Conservation (phyloP, 2,797 vertebrate genomes). For the Chaetophractus vellerosus region DNA sequence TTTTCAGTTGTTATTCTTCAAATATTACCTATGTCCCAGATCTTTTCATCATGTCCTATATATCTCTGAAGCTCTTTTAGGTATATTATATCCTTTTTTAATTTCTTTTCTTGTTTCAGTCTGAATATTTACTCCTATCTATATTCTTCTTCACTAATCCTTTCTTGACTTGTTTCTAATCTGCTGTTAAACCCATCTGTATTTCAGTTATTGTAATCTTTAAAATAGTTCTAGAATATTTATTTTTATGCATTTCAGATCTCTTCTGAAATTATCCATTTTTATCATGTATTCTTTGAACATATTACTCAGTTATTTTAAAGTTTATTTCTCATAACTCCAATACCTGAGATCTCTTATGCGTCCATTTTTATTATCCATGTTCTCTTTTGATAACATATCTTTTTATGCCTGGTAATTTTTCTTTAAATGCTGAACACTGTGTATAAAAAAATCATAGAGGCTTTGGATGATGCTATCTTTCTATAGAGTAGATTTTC, state of each 20-base stretch:
- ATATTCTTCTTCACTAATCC: not conserved
- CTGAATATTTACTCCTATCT: constrained; percentile 8
- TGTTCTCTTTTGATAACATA: not conserved
- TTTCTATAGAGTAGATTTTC: not conserved
- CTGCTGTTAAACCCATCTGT: not conserved
- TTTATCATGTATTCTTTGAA: not conserved
- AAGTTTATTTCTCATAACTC: not conserved
- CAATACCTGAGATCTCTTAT: not conserved
- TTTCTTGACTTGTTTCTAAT: not conserved
- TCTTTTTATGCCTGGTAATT: not conserved
- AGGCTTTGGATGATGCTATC: not conserved
- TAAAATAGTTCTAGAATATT: constrained; percentile 12
- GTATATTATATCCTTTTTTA: not conserved
- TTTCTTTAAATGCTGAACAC: constrained; percentile 14
- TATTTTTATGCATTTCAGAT: constrained; percentile 26
- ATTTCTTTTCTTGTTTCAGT: constrained; percentile 37
- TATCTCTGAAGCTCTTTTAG: not conserved
- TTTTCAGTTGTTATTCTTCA: constrained; percentile 4
- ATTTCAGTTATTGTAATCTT: constrained; percentile 32
- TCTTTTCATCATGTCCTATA: not conserved
- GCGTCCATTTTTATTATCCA: not conserved
- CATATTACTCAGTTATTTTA: not conserved
- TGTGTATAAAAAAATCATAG: not conserved
- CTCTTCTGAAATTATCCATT: not conserved
- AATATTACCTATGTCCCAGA: not conserved